Base-by-base conservation (phyloP, 2,797 vertebrate species). In the Tarsius wallacei region DNA sequence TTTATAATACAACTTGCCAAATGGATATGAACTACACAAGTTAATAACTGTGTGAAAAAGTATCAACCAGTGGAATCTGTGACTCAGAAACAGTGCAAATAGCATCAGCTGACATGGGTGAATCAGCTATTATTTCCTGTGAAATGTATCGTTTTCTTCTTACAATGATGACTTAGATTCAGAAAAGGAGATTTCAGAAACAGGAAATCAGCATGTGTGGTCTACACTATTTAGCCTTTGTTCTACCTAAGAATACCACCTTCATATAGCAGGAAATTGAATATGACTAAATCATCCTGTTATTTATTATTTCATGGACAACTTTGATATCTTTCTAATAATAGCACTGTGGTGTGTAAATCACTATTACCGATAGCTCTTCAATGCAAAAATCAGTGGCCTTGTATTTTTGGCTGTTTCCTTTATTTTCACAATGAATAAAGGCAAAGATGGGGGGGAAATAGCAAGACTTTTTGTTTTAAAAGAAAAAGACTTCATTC, bases 351-450 rank as follows among this genome's bases (percentile, higher is more conserved):
- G 49, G 64, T 84, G 70, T 84, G 5, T 73, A 96, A 97, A 89
- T 86, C 85, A 89, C 51, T 93, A 70, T 47, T 73, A 47, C 47
- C 19, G 12, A 86, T 82, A 64, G 57, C 42, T 74, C 55, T 77
- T 93, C 81, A 89, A 61, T 57, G 64, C 12, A 91, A 91, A 94
- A 93, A 93, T 94, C 42, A 11, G n/a, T 73, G 3, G 49, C 16
- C 22, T 96, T 96, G 91, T 68, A n/a, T 86, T 90, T 97, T 97
- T 81, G 6, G 9, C 8, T 93, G 11, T 90, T 95, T 90, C 49
- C 22, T 86, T 2, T 55, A 85, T 85, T 33, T 51, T 15, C 53
- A 33, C 68, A 63, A 93, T 78, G 36, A 96, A 80, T 51, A 15
- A 53, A 81, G 12, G 7, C 59, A 93, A 53, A 85, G 59, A 88